A percentile compares a stretch with the other conserved stretches of the same genome.
phyloP scores from a whole-genome alignment of 2,888 invertebrate species.

The Erebia ligea region DNA sequence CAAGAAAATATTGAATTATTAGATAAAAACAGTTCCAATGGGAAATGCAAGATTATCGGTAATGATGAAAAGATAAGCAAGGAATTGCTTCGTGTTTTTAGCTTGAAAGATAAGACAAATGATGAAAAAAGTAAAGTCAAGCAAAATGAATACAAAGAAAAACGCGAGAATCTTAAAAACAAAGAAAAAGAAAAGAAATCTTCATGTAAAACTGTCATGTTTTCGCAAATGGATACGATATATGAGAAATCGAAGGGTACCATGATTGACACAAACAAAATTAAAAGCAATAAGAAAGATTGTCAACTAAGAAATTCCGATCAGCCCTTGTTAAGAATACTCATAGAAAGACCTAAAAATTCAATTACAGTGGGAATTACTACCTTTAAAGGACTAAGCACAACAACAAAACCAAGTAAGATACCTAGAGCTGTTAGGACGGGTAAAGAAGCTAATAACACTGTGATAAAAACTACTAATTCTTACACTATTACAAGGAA shows the following conservation, averaged over 20 bases:
- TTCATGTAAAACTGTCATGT: slow-evolving; percentile 2
- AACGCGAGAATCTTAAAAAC: slow-evolving; percentile 1
- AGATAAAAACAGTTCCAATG: slow-evolving; percentile 14
- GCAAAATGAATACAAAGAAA: slow-evolving; percentile 13
- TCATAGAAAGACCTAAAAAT: slow-evolving; percentile 50
- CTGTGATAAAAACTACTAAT: background rate
- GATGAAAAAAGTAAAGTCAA: slow-evolving; percentile 17
- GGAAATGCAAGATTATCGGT: slow-evolving; percentile 13
- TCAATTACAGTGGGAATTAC: slow-evolving; percentile 46
- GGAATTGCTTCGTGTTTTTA: slow-evolving; percentile 15
- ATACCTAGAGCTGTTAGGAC: slow-evolving; percentile 50
- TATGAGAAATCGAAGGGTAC: background rate
- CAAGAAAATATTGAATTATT: slow-evolving; percentile 23
- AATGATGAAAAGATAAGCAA: background rate
- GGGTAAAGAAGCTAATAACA: slow-evolving; percentile 15
- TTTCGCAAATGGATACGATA: background rate
- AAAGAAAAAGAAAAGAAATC: slow-evolving; percentile 16
- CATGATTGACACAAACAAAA: background rate
- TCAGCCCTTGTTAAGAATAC: slow-evolving; percentile 51
- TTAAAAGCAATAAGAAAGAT: background rate
- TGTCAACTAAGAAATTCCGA: slow-evolving; percentile 18
- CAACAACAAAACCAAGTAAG: slow-evolving; percentile 48
- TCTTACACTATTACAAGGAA: background rate
- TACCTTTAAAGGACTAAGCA: slow-evolving; percentile 34
- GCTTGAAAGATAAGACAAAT: slow-evolving; percentile 13